Percentiles rank a stretch among this genome's conserved stretches.
These are phyloP conservation scores for Pecten maximus DNA, from an alignment of 2,888 invertebrate genomes.

Conservation along the genomic window DNA sequence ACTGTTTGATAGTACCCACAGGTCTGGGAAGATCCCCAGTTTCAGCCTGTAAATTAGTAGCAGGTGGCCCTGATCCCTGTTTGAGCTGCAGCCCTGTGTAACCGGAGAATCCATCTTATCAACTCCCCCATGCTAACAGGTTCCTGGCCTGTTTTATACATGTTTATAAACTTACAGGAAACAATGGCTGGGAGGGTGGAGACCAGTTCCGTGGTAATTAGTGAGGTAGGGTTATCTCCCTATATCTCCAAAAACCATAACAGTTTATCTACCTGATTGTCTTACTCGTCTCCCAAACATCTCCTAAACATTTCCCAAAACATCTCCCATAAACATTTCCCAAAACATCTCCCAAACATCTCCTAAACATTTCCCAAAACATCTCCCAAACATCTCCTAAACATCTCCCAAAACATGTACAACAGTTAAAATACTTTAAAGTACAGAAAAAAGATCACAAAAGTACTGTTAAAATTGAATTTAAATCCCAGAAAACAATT, in stretches of 20 bases:
- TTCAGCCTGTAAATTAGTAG: neutral
- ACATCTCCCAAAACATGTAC: too few species aligned
- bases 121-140: neutral
- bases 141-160: conserved; percentile 7
- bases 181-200: conserved; percentile 9
- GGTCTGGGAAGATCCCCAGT: neutral
- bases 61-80: neutral
- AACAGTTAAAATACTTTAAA: neutral
- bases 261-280: neutral
- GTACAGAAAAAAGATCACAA: neutral
- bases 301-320: too few species aligned
- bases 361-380: too few species aligned
- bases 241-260: neutral
- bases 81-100: neutral
- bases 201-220: neutral
- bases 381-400: too few species aligned
- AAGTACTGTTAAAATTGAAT: neutral
- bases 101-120: conserved; percentile 14
- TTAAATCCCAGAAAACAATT: conserved; percentile 3
- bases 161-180: neutral
- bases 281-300: too few species aligned
- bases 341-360: too few species aligned
- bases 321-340: too few species aligned
- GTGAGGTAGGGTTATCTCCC: neutral
- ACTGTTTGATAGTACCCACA: neutral